Percentiles rank a stretch among this genome's conserved stretches.
Conservation (phyloP, 1,140 invertebrate genomes). For the Listronotus bonariensis region DNA sequence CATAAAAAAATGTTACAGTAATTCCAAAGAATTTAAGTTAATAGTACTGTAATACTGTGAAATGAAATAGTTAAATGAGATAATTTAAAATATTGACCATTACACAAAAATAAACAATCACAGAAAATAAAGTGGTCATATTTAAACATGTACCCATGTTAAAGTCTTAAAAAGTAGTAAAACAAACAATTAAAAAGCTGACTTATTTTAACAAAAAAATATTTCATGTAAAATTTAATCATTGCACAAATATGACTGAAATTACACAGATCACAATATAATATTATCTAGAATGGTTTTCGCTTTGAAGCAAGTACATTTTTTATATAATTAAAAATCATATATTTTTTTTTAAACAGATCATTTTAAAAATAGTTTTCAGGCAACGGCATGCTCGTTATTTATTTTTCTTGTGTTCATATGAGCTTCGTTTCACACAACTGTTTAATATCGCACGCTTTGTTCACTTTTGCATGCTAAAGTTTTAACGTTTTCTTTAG, state of each 20-base stretch:
- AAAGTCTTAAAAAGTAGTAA: not conserved
- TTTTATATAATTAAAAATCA: constrained; percentile 15
- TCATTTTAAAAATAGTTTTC: constrained; percentile 23
- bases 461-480: constrained; percentile 11
- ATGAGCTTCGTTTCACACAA: not conserved
- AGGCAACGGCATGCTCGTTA: not conserved
- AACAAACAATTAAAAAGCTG: too few species aligned
- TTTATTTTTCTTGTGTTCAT: not conserved
- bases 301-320: constrained; percentile 14
- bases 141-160: constrained; percentile 1
- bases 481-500: constrained; percentile 46
- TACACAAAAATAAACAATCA: constrained; percentile 20
- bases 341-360: constrained; percentile 30
- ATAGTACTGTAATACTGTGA: constrained; percentile 11
- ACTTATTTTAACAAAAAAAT: constrained; percentile 1
- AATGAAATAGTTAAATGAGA: constrained; percentile 3
- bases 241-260: constrained; percentile 24
- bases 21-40: constrained; percentile 10
- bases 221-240: not conserved
- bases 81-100: not conserved
- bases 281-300: constrained; percentile 14
- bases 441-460: constrained; percentile 1
- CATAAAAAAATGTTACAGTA: constrained; percentile 1
- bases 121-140: constrained; percentile 27
- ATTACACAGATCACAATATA: constrained; percentile 26